Evolutionary conservation across 2,113 vertebrate genomes (phyloP), one percentile per base, ranked within the genome.

Genomic region (Triplophysa tibetana): DNA sequence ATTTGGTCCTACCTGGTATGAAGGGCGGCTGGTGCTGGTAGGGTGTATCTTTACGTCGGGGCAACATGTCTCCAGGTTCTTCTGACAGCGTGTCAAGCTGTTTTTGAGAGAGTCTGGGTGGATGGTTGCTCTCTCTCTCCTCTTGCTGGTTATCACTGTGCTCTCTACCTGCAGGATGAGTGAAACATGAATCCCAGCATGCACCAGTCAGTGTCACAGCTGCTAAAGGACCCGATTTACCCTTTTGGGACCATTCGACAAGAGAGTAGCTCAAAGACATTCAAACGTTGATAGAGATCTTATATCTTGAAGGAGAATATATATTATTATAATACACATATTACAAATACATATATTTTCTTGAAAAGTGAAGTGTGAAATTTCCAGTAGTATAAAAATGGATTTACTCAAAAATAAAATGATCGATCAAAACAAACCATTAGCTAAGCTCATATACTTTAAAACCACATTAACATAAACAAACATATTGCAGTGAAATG

Each of bases 21-120:
- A 86, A 84, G 13, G 84, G 86, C 23, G 85, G 75, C 60, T 85
- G 87, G 81, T 85, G 86, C 78, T 85, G 86, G 77, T 85, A 85
- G 1, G 81, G 81, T 1, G 85, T 84, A 2, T 78, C 85, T 83
- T 87, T 88, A 70, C 60, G 8, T 24, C 12, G 26, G 43, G 62
- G 70, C n/a, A 78, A 48, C 41, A 26, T 78, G 73, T 21, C 82
- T 24, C 74, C 12, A 0, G 76, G 54, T 29, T 85, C 79, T 33
- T 79, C 78, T 50, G 56, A 82, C 79, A 87, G 80, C 45, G 82
- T 80, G 78, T 41, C 74, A 72, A 79, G 68, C 12, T 45, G 8
- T 13, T 70, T 64, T 13, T 29, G 64, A 24, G 8, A 26, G 33
- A 52, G 82, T 45, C 79, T 82, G 60, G 65, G 72, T 62, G 78